Evolutionary conservation across 2,113 vertebrate genomes (phyloP).

Genomic region (Etia nguti): DNA sequence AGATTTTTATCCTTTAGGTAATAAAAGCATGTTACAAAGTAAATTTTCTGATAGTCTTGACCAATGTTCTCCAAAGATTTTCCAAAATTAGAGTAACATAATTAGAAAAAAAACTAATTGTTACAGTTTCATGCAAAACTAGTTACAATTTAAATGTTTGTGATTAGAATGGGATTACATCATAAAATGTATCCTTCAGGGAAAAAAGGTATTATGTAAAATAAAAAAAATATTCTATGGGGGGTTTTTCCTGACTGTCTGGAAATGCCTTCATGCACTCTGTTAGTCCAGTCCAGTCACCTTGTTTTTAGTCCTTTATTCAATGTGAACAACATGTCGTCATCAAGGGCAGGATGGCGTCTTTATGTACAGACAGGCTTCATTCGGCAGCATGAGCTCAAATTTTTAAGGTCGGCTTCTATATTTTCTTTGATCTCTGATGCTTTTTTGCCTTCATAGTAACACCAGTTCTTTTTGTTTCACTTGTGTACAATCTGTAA

Average conservation of each 20-base stretch:
- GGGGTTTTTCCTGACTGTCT: background rate
- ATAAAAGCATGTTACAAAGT: background rate
- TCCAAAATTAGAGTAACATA: background rate
- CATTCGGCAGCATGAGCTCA: background rate
- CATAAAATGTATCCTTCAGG: background rate
- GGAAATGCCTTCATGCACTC: background rate
- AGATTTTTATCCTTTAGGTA: background rate
- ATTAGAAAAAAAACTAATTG: background rate
- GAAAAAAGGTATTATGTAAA: background rate
- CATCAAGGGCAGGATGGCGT: background rate
- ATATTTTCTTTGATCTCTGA: background rate
- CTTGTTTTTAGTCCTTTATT: background rate
- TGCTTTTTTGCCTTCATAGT: background rate
- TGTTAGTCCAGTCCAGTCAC: background rate
- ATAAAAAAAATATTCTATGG: background rate
- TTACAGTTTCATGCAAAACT: background rate
- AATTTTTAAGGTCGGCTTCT: fast-evolving
- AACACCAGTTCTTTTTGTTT: background rate
- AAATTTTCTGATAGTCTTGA: background rate
- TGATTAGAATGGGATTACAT: background rate
- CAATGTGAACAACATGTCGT: background rate
- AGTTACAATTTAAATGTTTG: background rate
- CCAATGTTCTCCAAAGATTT: background rate
- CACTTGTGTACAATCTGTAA: background rate
- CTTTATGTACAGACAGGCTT: background rate